Evolutionary conservation across 2,113 vertebrate species (phyloP).

Genomic region (Danio rerio): GRCz12tu NC_133195.1:31762501-31763000

Average conservation of each 20-base stretch:
- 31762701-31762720: slow-evolving; percentile 49
- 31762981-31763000: slow-evolving; percentile 75
- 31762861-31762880: slow-evolving; percentile 66
- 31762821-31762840: slow-evolving; percentile 66
- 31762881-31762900: slow-evolving; percentile 71
- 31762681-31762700: slow-evolving; percentile 63
- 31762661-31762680: slow-evolving; percentile 47
- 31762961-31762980: slow-evolving; percentile 72
- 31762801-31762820: slow-evolving; percentile 56
- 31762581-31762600: slow-evolving; percentile 19
- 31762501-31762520: slow-evolving; percentile 20
- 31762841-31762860: slow-evolving; percentile 72
- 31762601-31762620: slow-evolving; percentile 25
- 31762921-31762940: slow-evolving; percentile 74
- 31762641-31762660: slow-evolving; percentile 50
- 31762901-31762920: slow-evolving; percentile 63
- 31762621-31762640: slow-evolving; percentile 30
- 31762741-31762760: slow-evolving; percentile 56
- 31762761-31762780: slow-evolving; percentile 63
- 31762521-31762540: neutral
- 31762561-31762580: slow-evolving; percentile 31
- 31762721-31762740: slow-evolving; percentile 54
- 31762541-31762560: slow-evolving; percentile 33
- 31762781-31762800: slow-evolving; percentile 48
- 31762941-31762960: slow-evolving; percentile 73